Conservation (phyloP, 2,888 invertebrate species). For the Gymnocheta viridis region DNA sequence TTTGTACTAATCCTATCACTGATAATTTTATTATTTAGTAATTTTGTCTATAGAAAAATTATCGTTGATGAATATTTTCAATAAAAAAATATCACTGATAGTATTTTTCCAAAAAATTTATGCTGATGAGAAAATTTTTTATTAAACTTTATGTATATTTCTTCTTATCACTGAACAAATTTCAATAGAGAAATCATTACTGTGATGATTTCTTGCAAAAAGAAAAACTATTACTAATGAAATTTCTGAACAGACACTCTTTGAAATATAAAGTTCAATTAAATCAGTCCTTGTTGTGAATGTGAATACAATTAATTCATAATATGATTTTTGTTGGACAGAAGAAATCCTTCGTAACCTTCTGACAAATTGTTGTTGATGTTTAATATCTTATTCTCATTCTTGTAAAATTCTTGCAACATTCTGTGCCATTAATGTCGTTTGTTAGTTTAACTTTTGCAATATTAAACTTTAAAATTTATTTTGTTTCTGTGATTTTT, state of each 20-base stretch:
- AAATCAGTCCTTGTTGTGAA: too few relatives aligned
- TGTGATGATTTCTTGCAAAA: too few relatives aligned
- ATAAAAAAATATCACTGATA: background rate
- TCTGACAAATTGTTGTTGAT: background rate
- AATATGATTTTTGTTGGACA: background rate
- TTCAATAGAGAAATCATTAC: too few relatives aligned
- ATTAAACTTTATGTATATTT: too few relatives aligned
- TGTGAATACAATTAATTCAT: background rate
- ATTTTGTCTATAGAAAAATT: background rate
- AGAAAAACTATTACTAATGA: too few relatives aligned
- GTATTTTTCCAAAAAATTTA: too few relatives aligned
- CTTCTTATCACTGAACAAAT: too few relatives aligned
- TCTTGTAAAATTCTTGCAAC: background rate
- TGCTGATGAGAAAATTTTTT: too few relatives aligned
- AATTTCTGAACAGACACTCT: too few relatives aligned
- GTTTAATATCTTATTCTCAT: background rate
- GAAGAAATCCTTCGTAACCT: background rate
- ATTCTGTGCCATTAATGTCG: background rate
- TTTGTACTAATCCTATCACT: background rate
- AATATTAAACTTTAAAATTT: conserved; percentile 5
- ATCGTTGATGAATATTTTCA: background rate
- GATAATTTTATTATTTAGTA: background rate
- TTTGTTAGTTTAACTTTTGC: background rate
- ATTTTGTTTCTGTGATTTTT: background rate
- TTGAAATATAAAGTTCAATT: too few relatives aligned